Evolutionary conservation across 2,888 invertebrate species (phyloP).

Genomic region (Epiblema foenella): DNA sequence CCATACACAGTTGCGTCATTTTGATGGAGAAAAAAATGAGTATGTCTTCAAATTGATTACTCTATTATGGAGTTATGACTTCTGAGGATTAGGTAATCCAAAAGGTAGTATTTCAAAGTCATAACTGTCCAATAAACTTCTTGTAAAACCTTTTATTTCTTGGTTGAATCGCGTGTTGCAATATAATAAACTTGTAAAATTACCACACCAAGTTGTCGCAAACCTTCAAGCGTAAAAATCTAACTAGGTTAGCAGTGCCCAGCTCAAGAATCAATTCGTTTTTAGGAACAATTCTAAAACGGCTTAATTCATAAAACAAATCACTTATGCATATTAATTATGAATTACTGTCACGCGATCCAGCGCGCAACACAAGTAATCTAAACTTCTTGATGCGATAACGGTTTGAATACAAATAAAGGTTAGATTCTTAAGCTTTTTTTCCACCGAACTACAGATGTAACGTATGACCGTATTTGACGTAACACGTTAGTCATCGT

Average conservation of each 20-base stretch:
- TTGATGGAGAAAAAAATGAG: too few relatives aligned
- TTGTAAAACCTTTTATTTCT: neutral
- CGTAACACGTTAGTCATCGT: constrained; percentile 66
- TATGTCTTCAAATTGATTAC: too few relatives aligned
- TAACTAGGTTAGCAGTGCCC: constrained; percentile 45
- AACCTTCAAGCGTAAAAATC: constrained; percentile 49
- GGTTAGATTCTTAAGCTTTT: constrained; percentile 7
- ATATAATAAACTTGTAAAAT: constrained; percentile 32
- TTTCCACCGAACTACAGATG: neutral
- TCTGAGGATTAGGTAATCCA: neutral
- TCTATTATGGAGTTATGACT: neutral
- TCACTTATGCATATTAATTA: constrained; percentile 45
- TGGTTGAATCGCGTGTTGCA: constrained; percentile 18
- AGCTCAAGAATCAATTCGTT: constrained; percentile 32
- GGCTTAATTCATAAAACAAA: constrained; percentile 48
- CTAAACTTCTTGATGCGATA: neutral
- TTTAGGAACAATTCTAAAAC: constrained; percentile 45
- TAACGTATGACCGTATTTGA: constrained; percentile 34
- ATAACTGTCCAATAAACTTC: constrained; percentile 1
- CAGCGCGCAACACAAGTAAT: constrained; percentile 3
- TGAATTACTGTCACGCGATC: constrained; percentile 55
- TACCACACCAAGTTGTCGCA: constrained; percentile 45
- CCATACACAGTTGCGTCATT: too few relatives aligned
- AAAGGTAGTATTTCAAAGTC: neutral
- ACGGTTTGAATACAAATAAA: neutral